phyloP scores from a whole-genome alignment of 2,888 invertebrate species.

The Acanthosepion pharaonis region DNA sequence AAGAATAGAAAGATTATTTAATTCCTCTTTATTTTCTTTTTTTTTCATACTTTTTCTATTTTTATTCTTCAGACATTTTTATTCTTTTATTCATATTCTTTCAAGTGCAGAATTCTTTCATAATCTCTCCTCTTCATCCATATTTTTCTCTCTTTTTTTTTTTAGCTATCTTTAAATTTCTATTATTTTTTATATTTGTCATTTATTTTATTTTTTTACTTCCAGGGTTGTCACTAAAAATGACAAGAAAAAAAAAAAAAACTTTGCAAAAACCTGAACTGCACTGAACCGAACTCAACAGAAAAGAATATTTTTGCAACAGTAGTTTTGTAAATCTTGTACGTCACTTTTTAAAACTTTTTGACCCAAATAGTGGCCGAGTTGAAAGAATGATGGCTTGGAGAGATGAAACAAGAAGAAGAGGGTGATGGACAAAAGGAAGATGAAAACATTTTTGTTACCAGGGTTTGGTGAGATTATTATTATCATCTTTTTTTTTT shows the following conservation, averaged over 20 bases:
- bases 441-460: slow-evolving; percentile 21
- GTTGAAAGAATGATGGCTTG: slow-evolving; percentile 11
- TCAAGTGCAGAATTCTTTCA: neutral
- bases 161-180: neutral
- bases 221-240: neutral
- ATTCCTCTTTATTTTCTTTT: neutral
- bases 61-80: neutral
- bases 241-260: neutral
- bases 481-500: neutral
- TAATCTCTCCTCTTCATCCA: neutral
- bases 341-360: slow-evolving; percentile 33
- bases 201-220: neutral
- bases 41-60: neutral
- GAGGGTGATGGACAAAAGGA: neutral
- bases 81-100: slow-evolving; percentile 6
- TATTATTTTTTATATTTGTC: neutral
- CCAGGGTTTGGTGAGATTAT: neutral
- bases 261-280: neutral
- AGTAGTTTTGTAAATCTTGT: slow-evolving; percentile 8
- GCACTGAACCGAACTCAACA: slow-evolving; percentile 16
- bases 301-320: neutral
- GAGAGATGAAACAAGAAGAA: neutral
- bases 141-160: neutral
- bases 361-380: slow-evolving; percentile 11
- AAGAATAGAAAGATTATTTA: slow-evolving; percentile 1